phyloP scores from a whole-genome alignment of 2,797 vertebrate genomes.

The Lycodopsis pacificus region DNA sequence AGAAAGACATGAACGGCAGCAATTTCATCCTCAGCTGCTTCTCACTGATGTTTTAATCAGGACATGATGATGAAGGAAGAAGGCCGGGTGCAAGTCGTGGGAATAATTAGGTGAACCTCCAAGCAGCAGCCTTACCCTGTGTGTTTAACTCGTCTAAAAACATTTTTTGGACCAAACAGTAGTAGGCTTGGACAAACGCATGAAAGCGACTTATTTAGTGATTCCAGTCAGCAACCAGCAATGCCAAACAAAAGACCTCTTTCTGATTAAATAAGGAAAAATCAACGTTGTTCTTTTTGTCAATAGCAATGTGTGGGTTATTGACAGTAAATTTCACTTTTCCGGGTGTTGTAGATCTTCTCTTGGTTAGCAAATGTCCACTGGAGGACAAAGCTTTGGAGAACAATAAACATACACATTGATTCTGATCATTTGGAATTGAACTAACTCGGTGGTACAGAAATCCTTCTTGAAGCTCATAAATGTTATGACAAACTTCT shows the following conservation, averaged over 20 bases:
- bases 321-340: not conserved
- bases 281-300: not conserved
- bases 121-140: constrained; percentile 17
- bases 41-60: constrained; percentile 60
- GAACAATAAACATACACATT: not conserved
- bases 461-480: not conserved
- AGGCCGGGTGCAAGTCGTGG: constrained; percentile 30
- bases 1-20: constrained; percentile 24
- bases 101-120: constrained; percentile 34
- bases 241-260: not conserved
- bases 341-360: not conserved
- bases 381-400: not conserved
- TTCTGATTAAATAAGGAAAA: constrained; percentile 5
- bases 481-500: not conserved
- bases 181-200: not conserved
- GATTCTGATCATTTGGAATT: not conserved
- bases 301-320: not conserved
- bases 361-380: not conserved
- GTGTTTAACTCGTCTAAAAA: constrained; percentile 28
- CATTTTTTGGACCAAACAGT: not conserved
- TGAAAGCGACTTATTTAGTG: not conserved
- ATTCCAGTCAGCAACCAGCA: constrained; percentile 3
- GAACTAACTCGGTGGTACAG: constrained; percentile 5
- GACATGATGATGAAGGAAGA: constrained; percentile 52
- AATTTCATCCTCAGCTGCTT: constrained; percentile 45